Base-by-base conservation (phyloP, 35 echinoderm and acorn worm genomes). In the Strongylocentrotus purpuratus region DNA sequence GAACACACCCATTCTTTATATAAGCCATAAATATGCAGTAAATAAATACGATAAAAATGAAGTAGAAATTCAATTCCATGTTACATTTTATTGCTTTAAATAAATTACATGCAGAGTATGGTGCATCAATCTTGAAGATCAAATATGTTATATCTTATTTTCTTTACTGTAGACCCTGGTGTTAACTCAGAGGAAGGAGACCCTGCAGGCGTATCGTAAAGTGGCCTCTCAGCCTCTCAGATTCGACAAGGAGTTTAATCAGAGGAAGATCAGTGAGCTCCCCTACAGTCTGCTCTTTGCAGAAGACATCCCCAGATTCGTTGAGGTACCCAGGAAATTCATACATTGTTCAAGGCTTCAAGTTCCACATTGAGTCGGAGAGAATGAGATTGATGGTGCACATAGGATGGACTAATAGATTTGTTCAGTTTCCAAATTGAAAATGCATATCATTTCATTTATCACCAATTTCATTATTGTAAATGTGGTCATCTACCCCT, bases 241-340 rank as follows among this genome's bases (percentile, higher is more conserved):
- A 87, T 97, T 95, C 92, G 94, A 96, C 52, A 94, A 95, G 46
- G 90, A 95, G 12, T 99, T 96, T 41, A 99, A 99, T 61, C 94
- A 92, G 25, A 85, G 98, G 25, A 97, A 99, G 94, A 52, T 97
- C 31, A 94, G 95, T 95, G 98, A 97, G 88, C 94, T 99, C 35
- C 98, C 98, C 12, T 98, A 97, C 94, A 95, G 97, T 88, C 92
- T 99, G 28, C 94, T 97, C 7, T 96, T 97, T 96, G 97, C 98
- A 85, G 94, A 95, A 65, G 89, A 97, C 61, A 93, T 95, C 31
- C 90, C 94, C 20, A 65, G 95, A 15, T 59, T 98, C 14, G 78
- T 98, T n/a, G 61, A 95, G 86, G 95, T 97, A 95, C 41, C 31
- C n/a, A 4, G 31, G 18, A 25, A 88, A 88, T 17, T 33, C 14